Percentiles rank a stretch among this genome's conserved stretches.
phyloP scores from a whole-genome alignment of 2,113 vertebrate genomes.

The Mohoua ochrocephala region DNA sequence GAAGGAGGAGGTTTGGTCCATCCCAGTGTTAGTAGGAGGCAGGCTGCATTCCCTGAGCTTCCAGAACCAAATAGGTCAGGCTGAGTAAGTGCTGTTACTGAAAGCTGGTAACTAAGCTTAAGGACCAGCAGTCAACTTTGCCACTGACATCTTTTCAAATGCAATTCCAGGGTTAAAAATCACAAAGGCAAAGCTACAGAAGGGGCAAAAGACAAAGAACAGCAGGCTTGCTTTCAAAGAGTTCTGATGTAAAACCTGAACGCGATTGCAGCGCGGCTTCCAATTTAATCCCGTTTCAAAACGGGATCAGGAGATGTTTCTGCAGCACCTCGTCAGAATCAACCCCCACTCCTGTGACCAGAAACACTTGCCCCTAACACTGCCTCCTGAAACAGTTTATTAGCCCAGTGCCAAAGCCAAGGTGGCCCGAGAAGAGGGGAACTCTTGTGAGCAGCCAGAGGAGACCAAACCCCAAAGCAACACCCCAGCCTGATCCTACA shows the following conservation, averaged over 20 bases:
- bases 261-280: fast-evolving
- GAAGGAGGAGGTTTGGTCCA: background rate
- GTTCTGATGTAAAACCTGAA: background rate
- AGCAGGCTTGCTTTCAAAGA: background rate
- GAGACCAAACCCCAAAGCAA: background rate
- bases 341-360: background rate
- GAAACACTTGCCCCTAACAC: background rate
- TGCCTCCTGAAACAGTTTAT: background rate
- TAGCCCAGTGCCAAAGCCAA: background rate
- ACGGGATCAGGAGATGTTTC: background rate
- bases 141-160: background rate
- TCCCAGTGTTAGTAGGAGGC: fast-evolving
- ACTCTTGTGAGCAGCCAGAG: background rate
- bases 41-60: background rate
- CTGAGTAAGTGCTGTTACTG: background rate
- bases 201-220: background rate
- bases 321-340: background rate
- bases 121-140: background rate
- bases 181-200: background rate
- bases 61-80: background rate
- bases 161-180: background rate
- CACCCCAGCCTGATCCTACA: background rate
- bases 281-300: background rate
- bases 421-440: background rate
- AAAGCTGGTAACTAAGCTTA: background rate